phyloP scores from a whole-genome alignment of 2,888 invertebrate genomes.

The Sinopyrophorus schimmeli region DNA sequence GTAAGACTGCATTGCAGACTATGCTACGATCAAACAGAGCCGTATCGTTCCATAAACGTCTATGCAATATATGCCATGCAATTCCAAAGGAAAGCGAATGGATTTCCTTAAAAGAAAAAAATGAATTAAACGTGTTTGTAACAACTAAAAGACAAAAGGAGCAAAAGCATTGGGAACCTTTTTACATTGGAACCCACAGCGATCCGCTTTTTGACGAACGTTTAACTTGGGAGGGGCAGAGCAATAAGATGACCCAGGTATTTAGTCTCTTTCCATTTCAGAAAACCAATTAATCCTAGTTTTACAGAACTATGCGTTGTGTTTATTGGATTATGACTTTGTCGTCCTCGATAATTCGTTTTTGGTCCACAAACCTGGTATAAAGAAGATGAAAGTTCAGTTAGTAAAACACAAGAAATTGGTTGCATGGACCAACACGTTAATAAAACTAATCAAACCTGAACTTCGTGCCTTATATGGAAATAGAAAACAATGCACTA shows the following conservation, averaged over 20 bases:
- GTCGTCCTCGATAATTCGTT: conserved; percentile 88
- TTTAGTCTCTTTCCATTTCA: too few species aligned
- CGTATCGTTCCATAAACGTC: conserved; percentile 82
- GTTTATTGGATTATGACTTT: conserved; percentile 83
- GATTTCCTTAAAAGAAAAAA: conserved; percentile 68
- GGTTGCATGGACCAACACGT: too few species aligned
- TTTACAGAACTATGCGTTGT: too few species aligned
- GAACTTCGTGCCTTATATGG: too few species aligned
- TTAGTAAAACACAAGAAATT: too few species aligned
- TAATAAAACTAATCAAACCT: too few species aligned
- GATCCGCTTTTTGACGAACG: conserved; percentile 84
- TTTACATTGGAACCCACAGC: conserved; percentile 81
- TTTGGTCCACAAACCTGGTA: conserved; percentile 82
- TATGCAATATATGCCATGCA: conserved; percentile 81
- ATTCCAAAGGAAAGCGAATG: conserved; percentile 78
- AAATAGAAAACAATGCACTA: too few species aligned
- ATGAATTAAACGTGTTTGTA: conserved; percentile 73
- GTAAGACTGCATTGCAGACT: conserved; percentile 38
- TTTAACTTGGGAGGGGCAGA: conserved; percentile 86
- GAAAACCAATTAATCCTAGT: too few species aligned
- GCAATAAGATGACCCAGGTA: conserved; percentile 91
- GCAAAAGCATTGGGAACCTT: conserved; percentile 85
- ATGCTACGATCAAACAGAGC: conserved; percentile 63
- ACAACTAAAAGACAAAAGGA: conserved; percentile 75
- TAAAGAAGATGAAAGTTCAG: conserved; percentile 81